Conservation (phyloP, 2,113 vertebrate genomes). For the Sphaerodactylus townsendi region DNA sequence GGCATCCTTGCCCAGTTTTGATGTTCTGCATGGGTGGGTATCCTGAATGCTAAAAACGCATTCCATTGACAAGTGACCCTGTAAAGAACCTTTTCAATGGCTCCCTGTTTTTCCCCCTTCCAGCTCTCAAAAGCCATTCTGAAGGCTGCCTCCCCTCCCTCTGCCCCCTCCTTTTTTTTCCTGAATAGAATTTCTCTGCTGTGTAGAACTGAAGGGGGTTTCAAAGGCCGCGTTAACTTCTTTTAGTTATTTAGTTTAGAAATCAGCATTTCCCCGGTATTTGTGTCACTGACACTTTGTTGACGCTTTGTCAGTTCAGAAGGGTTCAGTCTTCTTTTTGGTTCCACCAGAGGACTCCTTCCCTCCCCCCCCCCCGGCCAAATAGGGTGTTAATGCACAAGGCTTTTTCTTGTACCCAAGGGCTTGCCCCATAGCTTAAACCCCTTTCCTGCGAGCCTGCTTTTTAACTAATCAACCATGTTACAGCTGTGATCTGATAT, state of each 20-base stretch:
- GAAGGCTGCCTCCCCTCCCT: constrained; percentile 27
- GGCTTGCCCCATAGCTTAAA: not conserved
- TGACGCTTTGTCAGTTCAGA: constrained; percentile 31
- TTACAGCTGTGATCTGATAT: not conserved
- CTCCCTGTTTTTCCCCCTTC: constrained; percentile 36
- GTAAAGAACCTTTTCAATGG: constrained; percentile 70
- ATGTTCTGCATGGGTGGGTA: constrained; percentile 80
- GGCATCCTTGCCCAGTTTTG: constrained; percentile 74
- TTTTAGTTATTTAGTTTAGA: constrained; percentile 26
- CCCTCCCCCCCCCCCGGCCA: not conserved
- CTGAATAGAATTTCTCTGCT: constrained; percentile 53
- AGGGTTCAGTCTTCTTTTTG: constrained; percentile 53
- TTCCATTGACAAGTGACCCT: constrained; percentile 78
- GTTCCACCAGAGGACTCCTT: constrained; percentile 32
- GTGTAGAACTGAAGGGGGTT: constrained; percentile 36
- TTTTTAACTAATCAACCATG: not conserved
- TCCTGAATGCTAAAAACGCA: constrained; percentile 75
- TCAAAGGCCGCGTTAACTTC: constrained; percentile 43
- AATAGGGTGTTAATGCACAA: not conserved
- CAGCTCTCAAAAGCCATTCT: constrained; percentile 46
- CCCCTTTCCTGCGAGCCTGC: not conserved
- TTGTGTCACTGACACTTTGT: constrained; percentile 30
- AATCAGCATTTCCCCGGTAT: constrained; percentile 1
- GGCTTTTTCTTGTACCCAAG: not conserved
- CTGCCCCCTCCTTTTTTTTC: constrained; percentile 16